Conservation (phyloP, 2,113 vertebrate genomes). For the Tricholaema leucomelas region DNA sequence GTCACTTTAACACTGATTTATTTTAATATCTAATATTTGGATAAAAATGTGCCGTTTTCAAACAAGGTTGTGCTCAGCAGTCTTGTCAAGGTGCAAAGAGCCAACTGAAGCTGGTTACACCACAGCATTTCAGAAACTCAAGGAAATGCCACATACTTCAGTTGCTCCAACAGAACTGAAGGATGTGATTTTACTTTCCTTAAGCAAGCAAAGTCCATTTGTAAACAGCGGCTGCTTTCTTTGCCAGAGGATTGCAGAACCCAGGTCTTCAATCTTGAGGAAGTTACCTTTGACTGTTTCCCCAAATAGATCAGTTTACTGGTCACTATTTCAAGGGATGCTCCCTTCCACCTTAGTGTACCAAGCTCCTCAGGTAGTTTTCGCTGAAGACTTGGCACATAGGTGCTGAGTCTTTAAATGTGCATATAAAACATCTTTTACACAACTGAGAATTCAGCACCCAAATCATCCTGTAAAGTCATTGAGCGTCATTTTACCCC, state of each 20-base stretch:
- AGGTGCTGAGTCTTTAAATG: neutral
- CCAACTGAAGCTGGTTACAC: slow-evolving; percentile 3
- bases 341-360: neutral
- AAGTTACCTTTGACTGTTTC: neutral
- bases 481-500: slow-evolving; percentile 5
- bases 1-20: slow-evolving; percentile 80
- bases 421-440: neutral
- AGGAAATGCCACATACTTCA: neutral
- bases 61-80: slow-evolving; percentile 66
- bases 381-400: neutral
- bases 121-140: neutral
- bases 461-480: slow-evolving; percentile 50
- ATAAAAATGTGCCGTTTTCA: slow-evolving; percentile 65
- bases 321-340: neutral
- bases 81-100: slow-evolving; percentile 26
- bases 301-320: neutral
- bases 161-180: neutral
- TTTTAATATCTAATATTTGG: slow-evolving; percentile 62
- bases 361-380: neutral
- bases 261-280: neutral
- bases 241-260: slow-evolving; percentile 8
- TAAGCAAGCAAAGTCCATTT: neutral
- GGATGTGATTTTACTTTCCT: neutral
- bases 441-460: slow-evolving; percentile 16
- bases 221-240: neutral